Conservation (phyloP, 2,113 vertebrate genomes). For the Haemorhous mexicanus region DNA sequence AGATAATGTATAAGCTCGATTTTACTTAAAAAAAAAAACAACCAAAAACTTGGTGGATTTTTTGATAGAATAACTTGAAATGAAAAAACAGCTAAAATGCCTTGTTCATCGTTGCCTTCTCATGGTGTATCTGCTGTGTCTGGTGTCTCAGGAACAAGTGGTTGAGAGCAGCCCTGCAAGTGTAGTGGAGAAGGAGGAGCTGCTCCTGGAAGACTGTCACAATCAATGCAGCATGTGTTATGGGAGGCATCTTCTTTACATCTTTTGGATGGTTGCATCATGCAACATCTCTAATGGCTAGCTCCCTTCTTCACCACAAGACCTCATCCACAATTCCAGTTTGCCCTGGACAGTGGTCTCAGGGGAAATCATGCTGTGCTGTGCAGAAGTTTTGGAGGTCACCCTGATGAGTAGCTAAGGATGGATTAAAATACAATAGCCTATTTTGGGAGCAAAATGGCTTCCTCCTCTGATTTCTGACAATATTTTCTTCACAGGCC, state of each 20-base stretch:
- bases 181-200: background rate
- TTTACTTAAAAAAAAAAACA: background rate
- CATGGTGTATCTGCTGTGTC: background rate
- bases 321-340: background rate
- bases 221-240: background rate
- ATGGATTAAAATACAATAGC: background rate
- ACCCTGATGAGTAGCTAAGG: background rate
- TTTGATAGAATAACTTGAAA: background rate
- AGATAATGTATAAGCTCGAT: background rate
- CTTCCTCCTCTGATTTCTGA: background rate
- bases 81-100: background rate
- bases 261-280: background rate
- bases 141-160: background rate
- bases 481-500: background rate
- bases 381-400: background rate
- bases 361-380: background rate
- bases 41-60: accelerated
- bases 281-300: background rate
- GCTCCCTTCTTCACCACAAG: background rate
- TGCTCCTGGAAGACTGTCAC: background rate
- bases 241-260: background rate
- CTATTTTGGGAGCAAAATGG: background rate
- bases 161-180: background rate
- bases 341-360: background rate
- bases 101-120: background rate